Evolutionary conservation across 2,888 invertebrate genomes (phyloP), one percentile per base, ranked within the genome.

Genomic region (Ischnura elegans): DNA sequence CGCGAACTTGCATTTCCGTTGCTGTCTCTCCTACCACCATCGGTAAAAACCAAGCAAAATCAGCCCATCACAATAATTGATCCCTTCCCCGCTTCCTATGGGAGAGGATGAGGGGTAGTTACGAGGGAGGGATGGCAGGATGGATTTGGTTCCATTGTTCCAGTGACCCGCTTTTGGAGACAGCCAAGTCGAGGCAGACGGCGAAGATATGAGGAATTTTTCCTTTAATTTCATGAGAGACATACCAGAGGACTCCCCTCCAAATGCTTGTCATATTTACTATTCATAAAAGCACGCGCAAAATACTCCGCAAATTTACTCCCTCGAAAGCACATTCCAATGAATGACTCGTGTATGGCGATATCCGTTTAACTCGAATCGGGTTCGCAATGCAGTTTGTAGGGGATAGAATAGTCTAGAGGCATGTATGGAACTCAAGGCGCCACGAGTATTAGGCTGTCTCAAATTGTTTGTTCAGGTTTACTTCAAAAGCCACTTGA

Each of bases 21-120:
- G 10, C 8, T 76, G 13, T 2, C 6, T 10, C 10, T 10, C 36
- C 13, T 13, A 6, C 36, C 16, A 13, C 36, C 76, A 29, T 36
- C 36, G 10, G 36, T 13, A n/a, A 76, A 36, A 76, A 16, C 36
- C 29, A 29, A 76, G 8, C 29, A 1, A 76, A 76, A 76, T 61
- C 61, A 61, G 61, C 61, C 76, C 76, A 76, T 76, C 76, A 76
- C 36, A 76, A 36, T 76, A 76, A 76, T 76, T 76, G 76, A 76
- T 76, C 76, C 76, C 36, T 36, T 36, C 29, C 29, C 76, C 76
- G 76, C 36, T 76, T 76, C 76, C 76, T 2, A 36, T 10, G 76
- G 29, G n/a, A 29, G 76, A 76, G 76, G 36, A 36, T 76, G 36
- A 13, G 76, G 76, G 76, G 76, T 29, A 36, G 76, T 76, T 76